A percentile compares a stretch with the other conserved stretches of the same genome.
These are phyloP conservation scores for Nycteola revayana DNA, from an alignment of 2,888 invertebrate species.

Conservation along the genomic window DNA sequence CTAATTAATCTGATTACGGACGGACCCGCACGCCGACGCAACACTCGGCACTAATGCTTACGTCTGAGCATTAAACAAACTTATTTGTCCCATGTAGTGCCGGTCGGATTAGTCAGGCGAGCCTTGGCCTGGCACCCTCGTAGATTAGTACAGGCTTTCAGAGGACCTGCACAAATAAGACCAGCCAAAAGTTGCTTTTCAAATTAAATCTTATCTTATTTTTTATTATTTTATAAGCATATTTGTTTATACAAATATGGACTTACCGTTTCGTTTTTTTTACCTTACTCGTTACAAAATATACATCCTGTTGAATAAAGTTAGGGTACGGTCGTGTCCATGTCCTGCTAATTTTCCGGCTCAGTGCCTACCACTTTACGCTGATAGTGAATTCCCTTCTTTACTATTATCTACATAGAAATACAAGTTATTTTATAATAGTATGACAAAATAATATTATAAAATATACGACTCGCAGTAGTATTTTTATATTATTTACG, in stretches of 20 bases:
- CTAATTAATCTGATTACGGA: constrained; percentile 79
- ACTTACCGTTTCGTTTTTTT: too few species aligned
- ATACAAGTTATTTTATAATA: too few species aligned
- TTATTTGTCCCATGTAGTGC: constrained; percentile 66
- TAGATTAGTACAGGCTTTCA: constrained; percentile 44
- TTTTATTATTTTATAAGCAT: not conserved
- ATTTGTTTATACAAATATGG: too few species aligned
- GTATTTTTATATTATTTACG: too few species aligned
- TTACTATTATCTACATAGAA: constrained; percentile 29
- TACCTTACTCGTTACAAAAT: constrained; percentile 13
- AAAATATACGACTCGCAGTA: too few species aligned
- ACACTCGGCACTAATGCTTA: constrained; percentile 69
- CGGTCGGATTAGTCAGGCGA: constrained; percentile 58
- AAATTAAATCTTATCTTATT: constrained; percentile 23
- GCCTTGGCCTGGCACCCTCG: constrained; percentile 38
- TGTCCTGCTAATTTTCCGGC: constrained; percentile 35
- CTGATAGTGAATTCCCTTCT: constrained; percentile 35
- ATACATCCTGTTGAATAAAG: constrained; percentile 36
- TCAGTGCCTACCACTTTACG: constrained; percentile 38
- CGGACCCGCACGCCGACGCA: constrained; percentile 59
- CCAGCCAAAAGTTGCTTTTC: constrained; percentile 39
- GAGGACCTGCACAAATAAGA: constrained; percentile 40
- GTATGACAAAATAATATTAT: too few species aligned
- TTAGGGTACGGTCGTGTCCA: constrained; percentile 36
- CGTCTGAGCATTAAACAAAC: constrained; percentile 68